Evolutionary conservation across 92 coral and sea anemone species (phyloP), one percentile per base, ranked within the genome.

Genomic region (Metridium senile): DNA sequence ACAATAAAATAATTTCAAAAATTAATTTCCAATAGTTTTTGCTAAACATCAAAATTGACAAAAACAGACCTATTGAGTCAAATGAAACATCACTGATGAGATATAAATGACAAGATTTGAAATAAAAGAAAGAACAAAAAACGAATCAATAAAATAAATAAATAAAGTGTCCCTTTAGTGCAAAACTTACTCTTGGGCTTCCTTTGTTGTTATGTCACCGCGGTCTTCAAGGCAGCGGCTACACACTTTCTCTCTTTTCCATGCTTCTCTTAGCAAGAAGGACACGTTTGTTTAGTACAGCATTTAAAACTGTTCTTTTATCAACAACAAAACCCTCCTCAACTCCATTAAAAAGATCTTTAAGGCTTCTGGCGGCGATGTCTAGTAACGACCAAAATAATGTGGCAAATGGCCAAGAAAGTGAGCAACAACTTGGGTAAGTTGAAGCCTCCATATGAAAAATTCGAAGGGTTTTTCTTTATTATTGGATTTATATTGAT

Each of bases 371-470:
- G 57, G 32, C 78, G 31, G 76, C 82, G 16, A 85, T 85, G 89
- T 85, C 89, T 58, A 73, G 86, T 30, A 80, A 59, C 74, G 89
- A 85, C 26, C 89, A 85, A 61, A 85, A 85, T 75, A 29, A 77
- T 30, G 89, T 70, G 51, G 86, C 86, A 26, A 85, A 85, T 62
- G 69, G 9, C 26, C 74, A 72, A 20, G 21, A 59, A 10, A 52
- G 16, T 16, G 77, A 64, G 57, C 26, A 77, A 10, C 70, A 75
- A 62, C 79, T 85, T 13, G 89, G 89, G 89, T 85, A 63, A 68
- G 89, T 56, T 62, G 28, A 34, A 53, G 27, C 10, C 63, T 32
- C 11, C 19, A 10, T 13, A n/a, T n/a, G n/a, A n/a, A n/a, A n/a
- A n/a, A n/a, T n/a, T n/a, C n/a, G n/a, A n/a, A n/a, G n/a, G n/a